Evolutionary conservation across 2,888 invertebrate genomes (phyloP).

Genomic region (Sialis fuliginosa): DNA sequence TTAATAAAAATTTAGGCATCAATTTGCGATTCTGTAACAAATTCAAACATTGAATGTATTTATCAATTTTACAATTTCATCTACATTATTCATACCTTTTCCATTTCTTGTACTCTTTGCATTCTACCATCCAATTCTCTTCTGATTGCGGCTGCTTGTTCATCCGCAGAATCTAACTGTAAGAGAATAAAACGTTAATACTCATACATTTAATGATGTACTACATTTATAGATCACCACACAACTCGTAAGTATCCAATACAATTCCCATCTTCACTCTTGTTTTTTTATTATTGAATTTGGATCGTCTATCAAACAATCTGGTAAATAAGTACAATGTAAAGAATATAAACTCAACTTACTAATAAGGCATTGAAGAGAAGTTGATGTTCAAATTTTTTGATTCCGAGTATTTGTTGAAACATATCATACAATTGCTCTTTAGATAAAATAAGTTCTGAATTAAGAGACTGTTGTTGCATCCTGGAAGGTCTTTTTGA

Average conservation of each 20-base stretch:
- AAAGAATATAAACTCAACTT: conserved; percentile 12
- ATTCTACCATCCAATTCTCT: conserved; percentile 95
- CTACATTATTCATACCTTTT: conserved; percentile 46
- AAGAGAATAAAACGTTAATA: conserved; percentile 12
- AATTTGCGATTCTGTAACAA: conserved; percentile 70
- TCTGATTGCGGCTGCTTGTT: conserved; percentile 97
- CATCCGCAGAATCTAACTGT: conserved; percentile 95
- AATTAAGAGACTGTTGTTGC: conserved; percentile 78
- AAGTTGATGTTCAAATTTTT: conserved; percentile 99
- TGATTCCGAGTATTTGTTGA: conserved; percentile 94
- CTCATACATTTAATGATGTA: too few species aligned
- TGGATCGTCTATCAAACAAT: too few species aligned
- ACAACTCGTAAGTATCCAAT: too few species aligned
- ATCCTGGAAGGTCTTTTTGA: conserved; percentile 71
- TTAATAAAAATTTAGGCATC: conserved; percentile 98
- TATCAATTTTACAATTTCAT: not conserved
- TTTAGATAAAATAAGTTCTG: conserved; percentile 90
- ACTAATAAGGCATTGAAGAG: conserved; percentile 96
- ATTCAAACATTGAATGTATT: conserved; percentile 3
- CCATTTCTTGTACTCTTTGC: conserved; percentile 94
- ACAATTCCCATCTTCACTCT: too few species aligned
- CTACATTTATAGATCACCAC: too few species aligned
- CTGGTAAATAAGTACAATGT: too few species aligned
- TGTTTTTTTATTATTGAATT: too few species aligned
- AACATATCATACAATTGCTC: conserved; percentile 99